phyloP scores from a whole-genome alignment of 2,888 invertebrate genomes.

The Flexamia atlantica region DNA sequence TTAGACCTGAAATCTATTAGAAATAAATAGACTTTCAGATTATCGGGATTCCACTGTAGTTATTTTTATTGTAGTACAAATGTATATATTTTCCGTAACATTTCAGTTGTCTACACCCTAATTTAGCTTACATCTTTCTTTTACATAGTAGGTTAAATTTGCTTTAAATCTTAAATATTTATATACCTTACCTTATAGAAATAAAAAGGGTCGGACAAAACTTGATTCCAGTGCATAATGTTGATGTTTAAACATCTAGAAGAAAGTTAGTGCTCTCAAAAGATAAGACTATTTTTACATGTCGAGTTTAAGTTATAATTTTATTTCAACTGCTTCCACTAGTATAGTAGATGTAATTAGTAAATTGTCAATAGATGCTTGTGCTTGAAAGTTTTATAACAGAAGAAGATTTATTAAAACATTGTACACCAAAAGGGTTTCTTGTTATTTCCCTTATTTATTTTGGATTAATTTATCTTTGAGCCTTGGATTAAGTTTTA shows the following conservation, averaged over 20 bases:
- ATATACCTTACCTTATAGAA: not conserved
- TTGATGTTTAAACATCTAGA: slow-evolving; percentile 37
- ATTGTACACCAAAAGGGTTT: slow-evolving; percentile 42
- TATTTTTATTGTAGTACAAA: slow-evolving; percentile 23
- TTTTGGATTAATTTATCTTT: not conserved
- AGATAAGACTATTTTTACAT: slow-evolving; percentile 21
- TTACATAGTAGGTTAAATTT: not conserved
- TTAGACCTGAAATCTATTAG: no score
- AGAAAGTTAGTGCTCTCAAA: slow-evolving; percentile 1
- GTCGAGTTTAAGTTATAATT: not conserved
- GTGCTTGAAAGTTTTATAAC: slow-evolving; percentile 59
- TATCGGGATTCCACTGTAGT: no score
- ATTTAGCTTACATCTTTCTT: not conserved
- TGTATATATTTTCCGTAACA: not conserved
- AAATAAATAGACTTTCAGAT: not conserved
- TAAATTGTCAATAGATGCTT: slow-evolving; percentile 51
- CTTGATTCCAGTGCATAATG: slow-evolving; percentile 23
- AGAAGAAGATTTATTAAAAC: slow-evolving; percentile 51
- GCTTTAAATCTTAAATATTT: not conserved
- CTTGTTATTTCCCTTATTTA: slow-evolving; percentile 39
- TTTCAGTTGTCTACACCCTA: not conserved
- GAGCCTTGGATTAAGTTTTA: no score
- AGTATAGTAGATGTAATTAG: slow-evolving; percentile 24
- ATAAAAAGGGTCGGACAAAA: not conserved
- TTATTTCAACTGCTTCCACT: slow-evolving; percentile 15